Percentiles rank a stretch among this genome's conserved stretches.
Evolutionary conservation across 2,888 invertebrate species (phyloP).

Genomic region (Lasius platythorax): DNA sequence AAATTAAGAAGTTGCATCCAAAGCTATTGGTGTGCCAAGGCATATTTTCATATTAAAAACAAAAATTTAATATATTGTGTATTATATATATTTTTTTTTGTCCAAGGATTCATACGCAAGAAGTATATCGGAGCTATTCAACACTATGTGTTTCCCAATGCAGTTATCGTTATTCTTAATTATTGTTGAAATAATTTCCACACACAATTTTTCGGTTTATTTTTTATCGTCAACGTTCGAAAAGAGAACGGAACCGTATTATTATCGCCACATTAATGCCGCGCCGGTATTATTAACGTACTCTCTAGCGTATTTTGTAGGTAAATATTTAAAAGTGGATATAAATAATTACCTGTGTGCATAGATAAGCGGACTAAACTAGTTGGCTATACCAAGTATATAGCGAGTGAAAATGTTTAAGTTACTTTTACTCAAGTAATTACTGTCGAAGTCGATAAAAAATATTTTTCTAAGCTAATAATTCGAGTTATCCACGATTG

Average conservation of each 20-base stretch:
- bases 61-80: not conserved
- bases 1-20: not conserved
- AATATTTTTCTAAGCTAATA: slow-evolving; percentile 27
- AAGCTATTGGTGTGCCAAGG: not conserved
- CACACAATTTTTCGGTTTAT: not conserved
- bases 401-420: slow-evolving; percentile 21
- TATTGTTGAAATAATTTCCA: slow-evolving; percentile 8
- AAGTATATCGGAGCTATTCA: not conserved
- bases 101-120: not conserved
- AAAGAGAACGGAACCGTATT: slow-evolving; percentile 12
- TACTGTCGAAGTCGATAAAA: slow-evolving; percentile 28
- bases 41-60: not conserved
- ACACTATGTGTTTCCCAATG: not conserved
- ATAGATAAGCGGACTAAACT: slow-evolving; percentile 39
- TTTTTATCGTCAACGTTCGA: slow-evolving; percentile 24
- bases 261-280: slow-evolving; percentile 34
- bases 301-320: slow-evolving; percentile 7
- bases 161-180: not conserved
- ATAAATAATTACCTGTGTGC: slow-evolving; percentile 42
- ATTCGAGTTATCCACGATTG: slow-evolving; percentile 10
- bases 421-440: slow-evolving; percentile 11
- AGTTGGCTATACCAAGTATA: slow-evolving; percentile 10
- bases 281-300: slow-evolving; percentile 27
- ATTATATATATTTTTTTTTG: not conserved
- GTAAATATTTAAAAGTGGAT: slow-evolving; percentile 31